Evolutionary conservation across 1,140 invertebrate species (phyloP).

Genomic region (Centruroides sculpturatus): DNA sequence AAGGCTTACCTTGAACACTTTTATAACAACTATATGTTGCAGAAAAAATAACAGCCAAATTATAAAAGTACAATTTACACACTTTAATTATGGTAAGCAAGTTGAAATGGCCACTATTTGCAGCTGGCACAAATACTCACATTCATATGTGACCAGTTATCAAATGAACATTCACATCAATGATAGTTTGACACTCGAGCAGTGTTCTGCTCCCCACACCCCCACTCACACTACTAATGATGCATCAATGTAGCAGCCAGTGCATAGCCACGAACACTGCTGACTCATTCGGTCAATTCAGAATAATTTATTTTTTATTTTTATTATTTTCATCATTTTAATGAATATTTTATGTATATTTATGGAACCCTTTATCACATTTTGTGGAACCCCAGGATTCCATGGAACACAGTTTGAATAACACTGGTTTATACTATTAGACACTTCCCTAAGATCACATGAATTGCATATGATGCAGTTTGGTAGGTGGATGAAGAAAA

Average conservation of each 20-base stretch:
- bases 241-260: not conserved
- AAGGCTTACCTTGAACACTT: not conserved
- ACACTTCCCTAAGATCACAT: too few relatives aligned
- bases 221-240: not conserved
- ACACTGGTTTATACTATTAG: not conserved
- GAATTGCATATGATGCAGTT: too few relatives aligned
- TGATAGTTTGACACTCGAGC: not conserved
- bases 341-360: slow-evolving; percentile 1
- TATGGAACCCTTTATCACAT: not conserved
- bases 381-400: not conserved
- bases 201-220: not conserved
- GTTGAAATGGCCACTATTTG: not conserved
- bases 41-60: not conserved
- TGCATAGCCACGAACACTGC: not conserved
- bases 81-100: not conserved
- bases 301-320: not conserved
- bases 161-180: not conserved
- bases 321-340: slow-evolving; percentile 4
- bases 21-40: not conserved
- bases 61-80: not conserved
- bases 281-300: not conserved
- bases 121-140: not conserved
- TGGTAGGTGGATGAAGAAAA: too few relatives aligned
- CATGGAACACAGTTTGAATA: not conserved
- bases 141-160: slow-evolving; percentile 1